phyloP scores from a whole-genome alignment of 2,888 invertebrate genomes.

The Ischnura elegans region DNA sequence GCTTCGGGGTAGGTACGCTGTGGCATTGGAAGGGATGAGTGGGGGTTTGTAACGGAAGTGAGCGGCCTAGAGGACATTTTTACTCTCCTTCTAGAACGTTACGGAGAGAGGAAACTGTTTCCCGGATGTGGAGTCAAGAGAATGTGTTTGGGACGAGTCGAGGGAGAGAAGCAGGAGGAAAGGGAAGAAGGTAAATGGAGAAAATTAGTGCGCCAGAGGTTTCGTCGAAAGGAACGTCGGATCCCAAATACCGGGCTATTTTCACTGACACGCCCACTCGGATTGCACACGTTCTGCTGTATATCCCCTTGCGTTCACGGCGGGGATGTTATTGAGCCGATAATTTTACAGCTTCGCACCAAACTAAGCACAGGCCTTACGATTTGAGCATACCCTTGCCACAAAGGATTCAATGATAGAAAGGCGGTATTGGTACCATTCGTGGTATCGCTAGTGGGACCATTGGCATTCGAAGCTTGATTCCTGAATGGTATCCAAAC shows the following conservation, averaged over 20 bases:
- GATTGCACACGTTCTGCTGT: not conserved
- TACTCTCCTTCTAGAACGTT: not conserved
- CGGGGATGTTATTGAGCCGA: not conserved
- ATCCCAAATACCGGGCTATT: not conserved
- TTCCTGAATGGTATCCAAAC: no score
- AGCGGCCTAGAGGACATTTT: not conserved
- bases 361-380: not conserved
- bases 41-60: not conserved
- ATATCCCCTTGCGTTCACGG: not conserved
- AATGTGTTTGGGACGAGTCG: not conserved
- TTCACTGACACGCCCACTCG: not conserved
- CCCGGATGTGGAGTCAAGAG: not conserved
- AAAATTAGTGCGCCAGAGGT: not conserved
- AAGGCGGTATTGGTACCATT: no score
- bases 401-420: no score
- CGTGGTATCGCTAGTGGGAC: no score
- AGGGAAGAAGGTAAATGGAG: not conserved
- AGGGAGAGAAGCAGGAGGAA: not conserved
- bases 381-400: no score
- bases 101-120: not conserved
- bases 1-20: constrained; percentile 1
- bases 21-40: not conserved
- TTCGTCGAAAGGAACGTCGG: not conserved
- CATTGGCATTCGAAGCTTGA: no score
- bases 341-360: not conserved